Base-by-base conservation (phyloP, 37 sponge, comb jelly and placozoan species). In the Spongilla lacustris region DNA sequence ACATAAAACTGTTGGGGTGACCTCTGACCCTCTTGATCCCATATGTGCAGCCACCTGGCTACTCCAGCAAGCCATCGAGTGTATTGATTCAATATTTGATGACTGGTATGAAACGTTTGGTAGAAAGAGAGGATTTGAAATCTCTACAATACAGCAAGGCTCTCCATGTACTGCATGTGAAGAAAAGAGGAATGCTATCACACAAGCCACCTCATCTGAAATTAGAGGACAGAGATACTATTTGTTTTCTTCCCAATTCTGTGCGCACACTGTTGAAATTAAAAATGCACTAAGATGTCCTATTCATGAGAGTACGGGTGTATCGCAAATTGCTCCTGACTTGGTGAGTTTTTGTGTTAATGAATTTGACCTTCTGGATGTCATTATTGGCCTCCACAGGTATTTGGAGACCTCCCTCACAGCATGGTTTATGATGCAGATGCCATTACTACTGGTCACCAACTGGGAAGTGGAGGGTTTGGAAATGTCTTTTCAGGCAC, bases 101-200 rank as follows among this genome's bases (percentile, higher is more conserved):
- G 96, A 97, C 36, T 97, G 97, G 97, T 95, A 97, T 50, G 93
- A 92, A 17, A 71, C 73, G 35, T 96, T 96, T 80, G 84, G 84
- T 29, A 31, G 68, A 67, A 77, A 68, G 48, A 81, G 80, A 69
- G 85, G 84, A 4, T 83, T 79, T 22, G 78, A 87, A 0, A 24
- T 66, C 21, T 29, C 25, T 35, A 67, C 28, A 34, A 78, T 80
- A 4, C 27, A 69, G 12, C 77, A 67, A 22, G 84, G 75, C 28
- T 81, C 80, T 58, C 84, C 87, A 0, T 93, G 94, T 34, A 37
- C 82, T 0, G 0, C n/a, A 28, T 93, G 94, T 73, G 46, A 46
- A 8, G 8, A 46, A 46, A 4, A 46, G 8, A 46, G 46, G 46
- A 34, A 80, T 46, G 46, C 46, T 10, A 10, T 4, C 46, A 8